Evolutionary conservation across 2,888 invertebrate species (phyloP).

Genomic region (Pristionchus fissidentatus): DNA sequence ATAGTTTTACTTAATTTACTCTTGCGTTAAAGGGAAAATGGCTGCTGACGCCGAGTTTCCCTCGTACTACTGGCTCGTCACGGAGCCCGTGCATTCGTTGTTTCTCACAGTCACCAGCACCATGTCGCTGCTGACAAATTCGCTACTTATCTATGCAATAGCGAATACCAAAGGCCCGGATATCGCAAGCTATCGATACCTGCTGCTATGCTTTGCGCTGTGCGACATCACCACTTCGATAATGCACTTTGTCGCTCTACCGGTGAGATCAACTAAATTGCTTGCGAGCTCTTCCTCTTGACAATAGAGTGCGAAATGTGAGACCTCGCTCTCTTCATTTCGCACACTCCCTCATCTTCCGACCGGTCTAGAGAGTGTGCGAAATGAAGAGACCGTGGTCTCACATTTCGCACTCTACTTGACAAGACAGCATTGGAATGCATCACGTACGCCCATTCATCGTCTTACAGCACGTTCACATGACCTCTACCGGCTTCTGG

Average conservation of each 20-base stretch:
- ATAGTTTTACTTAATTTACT: no score
- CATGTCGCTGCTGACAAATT: neutral
- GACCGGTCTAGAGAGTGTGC: no score
- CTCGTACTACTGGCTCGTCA: neutral
- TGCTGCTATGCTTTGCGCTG: neutral
- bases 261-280: no score
- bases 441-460: no score
- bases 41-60: no score
- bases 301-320: no score
- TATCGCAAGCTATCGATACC: neutral
- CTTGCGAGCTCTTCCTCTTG: no score
- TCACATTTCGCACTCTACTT: neutral
- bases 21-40: no score
- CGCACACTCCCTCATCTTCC: no score
- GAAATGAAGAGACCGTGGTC: no score
- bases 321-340: no score
- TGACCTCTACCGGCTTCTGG: neutral
- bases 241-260: neutral
- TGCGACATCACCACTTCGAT: neutral
- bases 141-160: neutral
- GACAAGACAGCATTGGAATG: no score
- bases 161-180: neutral
- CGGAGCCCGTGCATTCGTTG: neutral
- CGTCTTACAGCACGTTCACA: neutral
- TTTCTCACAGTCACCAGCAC: neutral